Evolutionary conservation across 2,888 invertebrate genomes (phyloP).

Genomic region (Campoletis raptor): DNA sequence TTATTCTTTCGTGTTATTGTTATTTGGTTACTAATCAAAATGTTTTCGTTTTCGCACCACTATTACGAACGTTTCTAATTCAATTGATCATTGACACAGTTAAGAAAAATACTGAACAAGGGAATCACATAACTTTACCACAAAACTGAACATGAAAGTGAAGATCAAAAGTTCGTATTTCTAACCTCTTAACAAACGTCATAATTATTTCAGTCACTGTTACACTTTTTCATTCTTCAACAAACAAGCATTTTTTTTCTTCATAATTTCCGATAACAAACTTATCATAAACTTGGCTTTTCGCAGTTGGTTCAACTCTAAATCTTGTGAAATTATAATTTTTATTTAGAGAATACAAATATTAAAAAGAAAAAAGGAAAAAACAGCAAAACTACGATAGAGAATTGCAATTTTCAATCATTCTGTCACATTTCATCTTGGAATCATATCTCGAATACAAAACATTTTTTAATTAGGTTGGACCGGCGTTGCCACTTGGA

Average conservation of each 20-base stretch:
- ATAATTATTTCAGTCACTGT: neutral
- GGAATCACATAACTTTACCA: neutral
- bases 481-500: conserved; percentile 99
- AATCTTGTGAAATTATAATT: neutral
- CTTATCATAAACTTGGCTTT: neutral
- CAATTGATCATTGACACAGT: neutral
- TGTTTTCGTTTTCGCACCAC: neutral
- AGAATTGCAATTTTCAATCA: neutral
- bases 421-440: neutral
- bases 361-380: neutral
- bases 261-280: neutral
- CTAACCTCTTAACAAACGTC: conserved; percentile 3
- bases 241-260: neutral
- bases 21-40: neutral
- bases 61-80: neutral
- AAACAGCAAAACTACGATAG: neutral
- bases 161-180: conserved; percentile 87
- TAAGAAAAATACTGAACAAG: neutral
- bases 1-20: neutral
- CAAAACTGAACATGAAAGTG: conserved; percentile 86
- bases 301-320: neutral
- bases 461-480: conserved; percentile 87
- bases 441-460: neutral
- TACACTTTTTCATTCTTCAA: neutral
- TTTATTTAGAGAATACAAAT: neutral